Evolutionary conservation across 2,888 invertebrate species (phyloP).

Genomic region (Lymantria dispar): DNA sequence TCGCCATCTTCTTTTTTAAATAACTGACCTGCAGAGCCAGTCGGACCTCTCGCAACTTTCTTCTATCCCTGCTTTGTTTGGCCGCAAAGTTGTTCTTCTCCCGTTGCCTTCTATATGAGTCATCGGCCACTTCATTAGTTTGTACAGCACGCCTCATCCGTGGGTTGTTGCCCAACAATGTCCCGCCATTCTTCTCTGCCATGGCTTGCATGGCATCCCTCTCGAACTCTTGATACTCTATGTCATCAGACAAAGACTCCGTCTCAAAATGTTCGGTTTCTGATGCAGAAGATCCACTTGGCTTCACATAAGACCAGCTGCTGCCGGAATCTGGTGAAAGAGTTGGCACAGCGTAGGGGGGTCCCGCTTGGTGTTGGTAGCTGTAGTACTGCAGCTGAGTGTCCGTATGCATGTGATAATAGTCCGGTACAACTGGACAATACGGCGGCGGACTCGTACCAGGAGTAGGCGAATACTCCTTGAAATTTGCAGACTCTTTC

Average conservation of each 20-base stretch:
- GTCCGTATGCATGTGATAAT: constrained; percentile 26
- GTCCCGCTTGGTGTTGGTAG: constrained; percentile 33
- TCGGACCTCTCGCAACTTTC: constrained; percentile 95
- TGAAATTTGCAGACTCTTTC: constrained; percentile 40
- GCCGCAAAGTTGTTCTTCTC: constrained; percentile 97
- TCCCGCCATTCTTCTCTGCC: constrained; percentile 83
- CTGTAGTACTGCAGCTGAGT: constrained; percentile 35
- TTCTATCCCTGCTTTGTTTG: constrained; percentile 94
- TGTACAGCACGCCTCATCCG: constrained; percentile 86
- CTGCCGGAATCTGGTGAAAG: constrained; percentile 51
- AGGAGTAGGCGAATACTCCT: constrained; percentile 36
- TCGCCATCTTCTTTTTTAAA: constrained; percentile 93
- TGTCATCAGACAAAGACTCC: constrained; percentile 37
- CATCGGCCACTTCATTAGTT: constrained; percentile 73
- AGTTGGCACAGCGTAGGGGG: constrained; percentile 39
- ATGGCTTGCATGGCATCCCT: constrained; percentile 86
- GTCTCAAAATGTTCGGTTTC: constrained; percentile 57
- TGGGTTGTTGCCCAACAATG: constrained; percentile 82
- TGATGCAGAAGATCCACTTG: constrained; percentile 36
- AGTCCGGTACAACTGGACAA: constrained; percentile 17
- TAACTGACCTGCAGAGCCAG: constrained; percentile 94
- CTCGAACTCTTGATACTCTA: constrained; percentile 87
- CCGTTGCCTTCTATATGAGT: constrained; percentile 93
- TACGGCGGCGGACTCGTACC: constrained; percentile 25
- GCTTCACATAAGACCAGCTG: constrained; percentile 61